phyloP scores from a whole-genome alignment of 2,888 invertebrate species.

The Nomada flava region DNA sequence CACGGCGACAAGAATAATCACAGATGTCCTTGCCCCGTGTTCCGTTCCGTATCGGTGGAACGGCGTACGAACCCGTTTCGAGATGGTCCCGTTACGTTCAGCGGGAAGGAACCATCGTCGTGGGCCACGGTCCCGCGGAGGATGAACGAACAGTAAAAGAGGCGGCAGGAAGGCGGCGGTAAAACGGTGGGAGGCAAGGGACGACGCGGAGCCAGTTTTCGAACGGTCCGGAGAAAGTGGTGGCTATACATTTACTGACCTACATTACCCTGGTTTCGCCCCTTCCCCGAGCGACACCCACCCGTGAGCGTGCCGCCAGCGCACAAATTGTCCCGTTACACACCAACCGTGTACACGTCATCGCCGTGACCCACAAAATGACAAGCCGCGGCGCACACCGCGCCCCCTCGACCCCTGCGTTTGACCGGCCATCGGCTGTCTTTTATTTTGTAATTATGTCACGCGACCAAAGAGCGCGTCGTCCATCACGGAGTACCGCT shows the following conservation, averaged over 20 bases:
- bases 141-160: constrained; percentile 34
- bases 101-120: constrained; percentile 58
- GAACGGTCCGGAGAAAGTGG: constrained; percentile 83
- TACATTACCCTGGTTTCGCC: constrained; percentile 79
- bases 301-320: constrained; percentile 66
- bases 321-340: constrained; percentile 76
- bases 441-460: constrained; percentile 68
- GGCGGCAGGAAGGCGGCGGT: constrained; percentile 8
- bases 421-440: constrained; percentile 1
- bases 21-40: constrained; percentile 47
- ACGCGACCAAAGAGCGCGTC: constrained; percentile 28
- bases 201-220: constrained; percentile 79
- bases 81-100: constrained; percentile 77
- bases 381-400: constrained; percentile 44
- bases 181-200: constrained; percentile 3
- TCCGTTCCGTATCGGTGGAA: constrained; percentile 41
- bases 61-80: constrained; percentile 72
- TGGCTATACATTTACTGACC: constrained; percentile 82
- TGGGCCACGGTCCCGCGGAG: constrained; percentile 25
- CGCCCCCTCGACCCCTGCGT: neutral
- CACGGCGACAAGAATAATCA: neutral
- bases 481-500: neutral
- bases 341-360: constrained; percentile 70
- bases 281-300: constrained; percentile 62
- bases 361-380: constrained; percentile 75